phyloP scores from a whole-genome alignment of 64 coral and sea anemone genomes.

The Acropora yongei region DNA sequence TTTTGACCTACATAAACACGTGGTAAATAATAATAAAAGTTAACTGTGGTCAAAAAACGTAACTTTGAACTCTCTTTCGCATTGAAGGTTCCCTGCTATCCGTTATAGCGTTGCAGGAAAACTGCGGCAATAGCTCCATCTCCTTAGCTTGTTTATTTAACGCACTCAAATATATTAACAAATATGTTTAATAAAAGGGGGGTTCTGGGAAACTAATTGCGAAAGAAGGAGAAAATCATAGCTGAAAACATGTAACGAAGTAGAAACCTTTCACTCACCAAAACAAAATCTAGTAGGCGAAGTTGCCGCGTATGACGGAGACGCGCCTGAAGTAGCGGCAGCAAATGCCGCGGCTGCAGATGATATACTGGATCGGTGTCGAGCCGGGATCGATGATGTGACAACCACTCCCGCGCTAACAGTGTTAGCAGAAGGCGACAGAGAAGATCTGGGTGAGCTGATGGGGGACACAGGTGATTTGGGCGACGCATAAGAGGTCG shows the following conservation, averaged over 20 bases:
- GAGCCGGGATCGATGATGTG: slow-evolving; percentile 88
- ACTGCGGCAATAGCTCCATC: no score
- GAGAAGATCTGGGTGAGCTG: slow-evolving; percentile 78
- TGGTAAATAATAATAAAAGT: neutral
- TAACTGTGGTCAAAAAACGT: neutral
- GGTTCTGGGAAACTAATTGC: no score
- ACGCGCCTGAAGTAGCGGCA: slow-evolving; percentile 93
- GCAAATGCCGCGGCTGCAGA: slow-evolving; percentile 97
- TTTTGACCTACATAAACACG: slow-evolving; percentile 59
- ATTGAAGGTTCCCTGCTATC: no score
- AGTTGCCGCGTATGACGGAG: slow-evolving; percentile 70
- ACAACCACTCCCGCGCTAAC: slow-evolving; percentile 92
- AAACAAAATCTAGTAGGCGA: slow-evolving; percentile 87
- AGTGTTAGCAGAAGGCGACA: slow-evolving; percentile 70
- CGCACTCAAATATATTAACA: no score
- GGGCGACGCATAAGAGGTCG: neutral
- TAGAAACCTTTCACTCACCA: slow-evolving; percentile 63
- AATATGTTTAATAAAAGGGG: no score
- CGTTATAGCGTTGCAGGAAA: no score
- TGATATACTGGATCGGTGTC: slow-evolving; percentile 91
- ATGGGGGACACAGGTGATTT: slow-evolving; percentile 70
- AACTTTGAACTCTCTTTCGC: no score
- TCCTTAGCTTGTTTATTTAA: no score
- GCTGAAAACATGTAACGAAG: neutral
- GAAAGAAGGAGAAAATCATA: no score